Percentiles rank a stretch among this genome's conserved stretches.
These are phyloP conservation scores for Dinocampus coccinellae DNA, from an alignment of 2,888 invertebrate species.

Conservation along the genomic window DNA sequence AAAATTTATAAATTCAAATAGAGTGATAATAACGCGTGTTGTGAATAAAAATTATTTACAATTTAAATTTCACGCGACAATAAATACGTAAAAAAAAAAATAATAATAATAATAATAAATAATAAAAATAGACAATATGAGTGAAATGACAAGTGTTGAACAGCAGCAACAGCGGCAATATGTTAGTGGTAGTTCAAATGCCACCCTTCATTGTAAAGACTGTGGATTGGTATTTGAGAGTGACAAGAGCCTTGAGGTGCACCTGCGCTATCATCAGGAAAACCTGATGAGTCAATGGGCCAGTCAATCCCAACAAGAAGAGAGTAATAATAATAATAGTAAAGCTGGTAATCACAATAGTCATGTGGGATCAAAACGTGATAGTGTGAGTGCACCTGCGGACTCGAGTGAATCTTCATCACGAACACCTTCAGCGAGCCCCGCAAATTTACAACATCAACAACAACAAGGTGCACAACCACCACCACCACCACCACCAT, in stretches of 20 bases:
- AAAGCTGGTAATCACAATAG: constrained; percentile 64
- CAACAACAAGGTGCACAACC: constrained; percentile 65
- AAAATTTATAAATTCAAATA: background rate
- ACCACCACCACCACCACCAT: constrained; percentile 48
- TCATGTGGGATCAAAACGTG: constrained; percentile 73
- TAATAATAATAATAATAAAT: too few species aligned
- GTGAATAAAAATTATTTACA: background rate
- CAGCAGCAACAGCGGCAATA: constrained; percentile 65
- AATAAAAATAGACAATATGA: constrained; percentile 65
- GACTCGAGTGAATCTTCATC: constrained; percentile 79
- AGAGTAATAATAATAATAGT: constrained; percentile 77
- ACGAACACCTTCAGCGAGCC: constrained; percentile 72
- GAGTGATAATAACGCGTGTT: background rate
- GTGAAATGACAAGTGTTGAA: constrained; percentile 65
- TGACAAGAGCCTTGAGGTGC: constrained; percentile 82
- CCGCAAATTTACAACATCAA: constrained; percentile 72
- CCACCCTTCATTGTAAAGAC: constrained; percentile 80
- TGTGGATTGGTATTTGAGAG: constrained; percentile 83
- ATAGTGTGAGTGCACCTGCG: constrained; percentile 74
- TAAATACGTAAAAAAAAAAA: background rate
- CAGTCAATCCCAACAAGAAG: constrained; percentile 73
- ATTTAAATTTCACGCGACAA: background rate
- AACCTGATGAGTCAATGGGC: constrained; percentile 83
- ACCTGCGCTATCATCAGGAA: constrained; percentile 84
- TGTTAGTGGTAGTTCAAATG: constrained; percentile 60